phyloP scores from a whole-genome alignment of 2,888 invertebrate genomes.

The Dioctria rufipes region DNA sequence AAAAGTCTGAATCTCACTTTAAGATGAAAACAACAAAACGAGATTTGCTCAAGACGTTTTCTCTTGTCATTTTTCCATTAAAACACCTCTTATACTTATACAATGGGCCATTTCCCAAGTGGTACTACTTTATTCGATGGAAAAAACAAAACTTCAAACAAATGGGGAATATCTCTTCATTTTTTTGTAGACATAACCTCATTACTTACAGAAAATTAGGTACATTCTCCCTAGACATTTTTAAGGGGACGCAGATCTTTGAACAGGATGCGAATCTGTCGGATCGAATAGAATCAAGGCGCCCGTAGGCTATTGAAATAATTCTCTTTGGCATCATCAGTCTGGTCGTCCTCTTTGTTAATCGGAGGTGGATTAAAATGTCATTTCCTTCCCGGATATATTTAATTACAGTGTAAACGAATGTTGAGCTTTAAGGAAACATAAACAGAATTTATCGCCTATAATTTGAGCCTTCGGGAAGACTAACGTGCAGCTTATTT shows the following conservation, averaged over 20 bases:
- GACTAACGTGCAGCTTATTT: too few species aligned
- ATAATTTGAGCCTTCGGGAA: too few species aligned
- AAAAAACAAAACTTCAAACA: slow-evolving; percentile 39
- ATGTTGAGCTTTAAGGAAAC: background rate
- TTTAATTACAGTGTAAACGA: slow-evolving; percentile 29
- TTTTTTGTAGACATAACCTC: slow-evolving; percentile 43
- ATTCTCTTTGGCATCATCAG: slow-evolving; percentile 40
- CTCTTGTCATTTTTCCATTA: slow-evolving; percentile 42
- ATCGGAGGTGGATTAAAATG: slow-evolving; percentile 50
- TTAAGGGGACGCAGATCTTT: slow-evolving; percentile 21
- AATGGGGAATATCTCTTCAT: slow-evolving; percentile 36
- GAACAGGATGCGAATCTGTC: slow-evolving; percentile 30
- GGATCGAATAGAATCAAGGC: slow-evolving; percentile 36
- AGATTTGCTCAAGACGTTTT: slow-evolving; percentile 37
- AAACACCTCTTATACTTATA: slow-evolving; percentile 34
- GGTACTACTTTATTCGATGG: slow-evolving; percentile 3
- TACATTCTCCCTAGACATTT: slow-evolving; percentile 34
- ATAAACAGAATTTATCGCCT: too few species aligned
- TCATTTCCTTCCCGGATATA: slow-evolving; percentile 50
- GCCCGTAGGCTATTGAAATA: slow-evolving; percentile 46
- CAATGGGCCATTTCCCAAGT: slow-evolving; percentile 32
- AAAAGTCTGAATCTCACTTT: slow-evolving; percentile 21
- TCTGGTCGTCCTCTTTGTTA: slow-evolving; percentile 28
- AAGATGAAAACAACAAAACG: slow-evolving; percentile 29
- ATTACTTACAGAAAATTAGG: slow-evolving; percentile 46